Evolutionary conservation across 2,888 invertebrate species (phyloP), one percentile per base, ranked within the genome.

Genomic region (Zaprionus lineosus): DNA sequence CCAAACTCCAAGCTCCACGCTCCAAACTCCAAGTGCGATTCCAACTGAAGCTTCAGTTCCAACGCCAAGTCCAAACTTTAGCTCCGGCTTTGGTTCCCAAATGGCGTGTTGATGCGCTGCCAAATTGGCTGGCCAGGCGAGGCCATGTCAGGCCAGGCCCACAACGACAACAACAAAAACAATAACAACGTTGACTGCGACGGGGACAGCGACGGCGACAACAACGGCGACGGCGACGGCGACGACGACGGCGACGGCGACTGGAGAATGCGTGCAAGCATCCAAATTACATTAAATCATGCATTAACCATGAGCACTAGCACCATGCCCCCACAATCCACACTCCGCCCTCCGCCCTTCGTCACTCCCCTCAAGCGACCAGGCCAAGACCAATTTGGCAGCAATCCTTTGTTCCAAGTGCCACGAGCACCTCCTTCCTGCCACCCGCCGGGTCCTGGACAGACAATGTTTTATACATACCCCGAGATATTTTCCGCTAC

Each of bases 291-390:
- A 71, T 81, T 86, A 78, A 79, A 85, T 88, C 88, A 87, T 88
- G 84, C 82, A 88, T 86, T 84, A 87, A 86, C 76, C 87, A 88
- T 87, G 88, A 87, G 88, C 66, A 12, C 53, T 41, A 43, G 28
- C 41, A 85, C 87, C 88, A 87, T 88, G 84, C 82, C 87, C 84
- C 84, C 88, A 86, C 76, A 88, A 88, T 87, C 87, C 88, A 87
- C 66, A 12, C 53, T 41, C 43, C 28, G 39, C 11, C 31, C 36
- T 18, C 39, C 24, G 9, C 37, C 14, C 33, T 14, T 37, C 21
- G 6, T 21, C 4, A n/a, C n/a, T 11, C 14, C 3, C 11, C n/a
- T 18, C 19, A 18, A 6, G 33, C 47, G 57, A 55, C 34, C 55
- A 39, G 50, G 47, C 50, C 44, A 50, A 77, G 59, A 84, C 48